Percentiles rank a stretch among this genome's conserved stretches.
phyloP scores from a whole-genome alignment of 2,113 vertebrate species.

The Lipophrys pholis region DNA sequence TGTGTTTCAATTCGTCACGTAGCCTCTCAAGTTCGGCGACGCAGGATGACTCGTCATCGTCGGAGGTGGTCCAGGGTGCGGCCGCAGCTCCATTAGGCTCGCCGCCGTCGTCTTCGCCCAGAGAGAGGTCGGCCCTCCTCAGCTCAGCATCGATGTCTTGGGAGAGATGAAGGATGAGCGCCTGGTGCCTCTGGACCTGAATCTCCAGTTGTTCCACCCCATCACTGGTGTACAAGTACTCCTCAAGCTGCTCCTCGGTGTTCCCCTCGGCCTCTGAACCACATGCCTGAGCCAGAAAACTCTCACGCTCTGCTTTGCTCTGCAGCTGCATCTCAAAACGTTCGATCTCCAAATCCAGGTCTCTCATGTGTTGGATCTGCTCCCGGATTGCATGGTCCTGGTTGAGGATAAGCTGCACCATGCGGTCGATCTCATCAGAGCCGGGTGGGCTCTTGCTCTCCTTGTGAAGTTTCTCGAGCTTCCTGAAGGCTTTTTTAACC shows the following conservation, averaged over 20 bases:
- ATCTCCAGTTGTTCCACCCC: constrained; percentile 86
- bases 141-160: constrained; percentile 90
- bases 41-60: constrained; percentile 66
- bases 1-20: constrained; percentile 86
- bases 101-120: constrained; percentile 12
- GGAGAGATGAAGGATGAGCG: constrained; percentile 88
- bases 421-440: constrained; percentile 86
- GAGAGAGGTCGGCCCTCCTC: constrained; percentile 25
- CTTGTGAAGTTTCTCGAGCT: constrained; percentile 92
- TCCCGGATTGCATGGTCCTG: constrained; percentile 95
- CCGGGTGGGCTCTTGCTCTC: constrained; percentile 73
- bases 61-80: constrained; percentile 33
- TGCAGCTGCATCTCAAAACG: constrained; percentile 82
- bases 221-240: constrained; percentile 81
- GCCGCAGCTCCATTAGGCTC: constrained; percentile 58
- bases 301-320: constrained; percentile 52
- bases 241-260: constrained; percentile 77
- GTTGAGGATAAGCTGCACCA: constrained; percentile 92
- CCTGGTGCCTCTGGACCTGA: constrained; percentile 84
- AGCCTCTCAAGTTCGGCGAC: constrained; percentile 81
- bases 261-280: constrained; percentile 54
- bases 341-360: constrained; percentile 91
- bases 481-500: constrained; percentile 94
- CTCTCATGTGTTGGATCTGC: constrained; percentile 90
- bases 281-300: constrained; percentile 2